phyloP scores from a whole-genome alignment of 2,888 invertebrate genomes.

The Geotrupes spiniger region DNA sequence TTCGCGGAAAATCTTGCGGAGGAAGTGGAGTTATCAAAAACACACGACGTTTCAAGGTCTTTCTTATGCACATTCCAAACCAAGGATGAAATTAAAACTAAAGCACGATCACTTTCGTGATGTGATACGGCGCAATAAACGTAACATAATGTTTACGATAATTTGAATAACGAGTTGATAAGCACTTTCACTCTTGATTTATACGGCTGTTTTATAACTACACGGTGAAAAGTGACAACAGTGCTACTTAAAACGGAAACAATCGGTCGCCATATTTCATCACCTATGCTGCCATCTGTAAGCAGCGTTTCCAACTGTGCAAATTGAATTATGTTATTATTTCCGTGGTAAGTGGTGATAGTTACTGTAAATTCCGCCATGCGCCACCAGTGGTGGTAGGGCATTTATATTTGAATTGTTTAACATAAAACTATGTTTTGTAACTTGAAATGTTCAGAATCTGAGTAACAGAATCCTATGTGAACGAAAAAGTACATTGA shows the following conservation, averaged over 20 bases:
- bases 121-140: too few relatives aligned
- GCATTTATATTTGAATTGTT: too few relatives aligned
- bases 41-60: conserved; percentile 49
- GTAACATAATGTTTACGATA: background rate
- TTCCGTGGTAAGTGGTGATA: too few relatives aligned
- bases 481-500: too few relatives aligned
- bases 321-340: too few relatives aligned
- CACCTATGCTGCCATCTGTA: conserved; percentile 13
- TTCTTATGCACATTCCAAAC: conserved; percentile 20
- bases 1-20: conserved; percentile 31
- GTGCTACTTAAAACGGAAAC: conserved; percentile 40
- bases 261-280: conserved; percentile 15
- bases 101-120: background rate
- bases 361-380: too few relatives aligned
- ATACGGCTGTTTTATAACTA: conserved; percentile 15
- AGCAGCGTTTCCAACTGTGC: too few relatives aligned
- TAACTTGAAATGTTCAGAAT: too few relatives aligned
- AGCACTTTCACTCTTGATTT: background rate
- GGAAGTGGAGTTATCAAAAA: conserved; percentile 35
- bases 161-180: background rate
- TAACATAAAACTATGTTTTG: too few relatives aligned
- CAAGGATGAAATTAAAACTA: conserved; percentile 6
- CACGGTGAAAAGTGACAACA: conserved; percentile 51
- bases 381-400: too few relatives aligned
- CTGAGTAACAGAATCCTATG: too few relatives aligned